Conservation (phyloP, 92 coral and sea anemone genomes). For the Chrysogorgia sp. region DNA sequence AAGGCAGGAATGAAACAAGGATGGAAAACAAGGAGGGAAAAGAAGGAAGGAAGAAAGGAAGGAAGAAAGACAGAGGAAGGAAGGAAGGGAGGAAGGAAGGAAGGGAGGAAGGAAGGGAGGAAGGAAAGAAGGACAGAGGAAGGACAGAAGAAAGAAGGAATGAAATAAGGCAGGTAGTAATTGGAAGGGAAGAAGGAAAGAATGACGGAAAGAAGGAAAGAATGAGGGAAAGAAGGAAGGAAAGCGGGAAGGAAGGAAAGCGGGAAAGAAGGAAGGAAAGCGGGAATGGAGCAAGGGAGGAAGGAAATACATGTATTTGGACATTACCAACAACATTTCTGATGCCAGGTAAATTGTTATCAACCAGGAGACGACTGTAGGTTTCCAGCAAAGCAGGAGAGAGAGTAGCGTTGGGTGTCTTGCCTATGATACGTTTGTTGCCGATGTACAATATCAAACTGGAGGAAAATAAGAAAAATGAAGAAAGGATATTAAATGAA, state of each 20-base stretch:
- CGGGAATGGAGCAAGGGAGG: slow-evolving; percentile 16
- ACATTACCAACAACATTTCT: slow-evolving; percentile 55
- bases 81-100: not conserved
- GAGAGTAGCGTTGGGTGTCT: slow-evolving; percentile 72
- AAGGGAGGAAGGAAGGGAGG: not conserved
- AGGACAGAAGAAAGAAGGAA: not conserved
- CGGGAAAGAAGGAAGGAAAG: not conserved
- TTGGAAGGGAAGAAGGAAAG: not conserved
- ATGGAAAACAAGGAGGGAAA: not conserved
- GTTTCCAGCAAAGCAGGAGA: slow-evolving; percentile 96
- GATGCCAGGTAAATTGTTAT: slow-evolving; percentile 90
- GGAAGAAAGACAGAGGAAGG: not conserved
- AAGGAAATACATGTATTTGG: not conserved
- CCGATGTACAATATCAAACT: slow-evolving; percentile 91
- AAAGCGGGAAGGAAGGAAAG: not conserved
- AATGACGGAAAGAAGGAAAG: not conserved
- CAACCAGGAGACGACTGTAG: slow-evolving; percentile 93
- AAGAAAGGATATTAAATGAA: not conserved
- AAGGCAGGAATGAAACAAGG: not conserved
- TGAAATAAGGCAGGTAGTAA: not conserved
- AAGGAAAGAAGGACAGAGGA: not conserved
- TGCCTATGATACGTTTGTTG: slow-evolving; percentile 70
- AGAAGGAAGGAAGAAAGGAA: not conserved
- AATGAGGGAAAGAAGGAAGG: not conserved
- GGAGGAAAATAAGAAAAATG: not conserved